Percentiles rank a stretch among this genome's conserved stretches.
These are phyloP conservation scores for Zaprionus inermis DNA, from an alignment of 1,140 invertebrate species.

Conservation along the genomic window DNA sequence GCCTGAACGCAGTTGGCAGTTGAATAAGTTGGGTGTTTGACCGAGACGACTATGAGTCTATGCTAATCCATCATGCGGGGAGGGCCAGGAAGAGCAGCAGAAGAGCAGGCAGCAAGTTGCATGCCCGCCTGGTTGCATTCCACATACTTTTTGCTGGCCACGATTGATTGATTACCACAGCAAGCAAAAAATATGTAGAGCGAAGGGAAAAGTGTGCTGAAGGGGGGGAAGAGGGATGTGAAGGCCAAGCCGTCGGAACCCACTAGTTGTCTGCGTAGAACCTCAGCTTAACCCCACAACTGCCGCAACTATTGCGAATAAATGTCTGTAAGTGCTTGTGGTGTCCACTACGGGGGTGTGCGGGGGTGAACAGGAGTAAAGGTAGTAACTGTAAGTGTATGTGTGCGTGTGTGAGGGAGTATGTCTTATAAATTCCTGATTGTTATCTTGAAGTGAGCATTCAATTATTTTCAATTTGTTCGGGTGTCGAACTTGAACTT, in stretches of 20 bases:
- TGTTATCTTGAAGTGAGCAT: slow-evolving; percentile 5
- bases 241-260: not conserved
- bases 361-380: too few relatives aligned
- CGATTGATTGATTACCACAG: slow-evolving; percentile 5
- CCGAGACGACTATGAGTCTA: not conserved
- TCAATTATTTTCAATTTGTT: slow-evolving; percentile 5
- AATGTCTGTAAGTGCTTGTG: slow-evolving; percentile 1
- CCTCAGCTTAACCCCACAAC: slow-evolving; percentile 1
- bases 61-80: not conserved
- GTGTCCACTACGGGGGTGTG: not conserved
- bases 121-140: not conserved
- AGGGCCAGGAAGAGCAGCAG: not conserved
- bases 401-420: not conserved
- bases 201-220: not conserved
- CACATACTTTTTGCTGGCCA: not conserved
- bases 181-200: not conserved
- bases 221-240: not conserved
- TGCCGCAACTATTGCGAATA: not conserved
- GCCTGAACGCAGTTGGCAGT: not conserved
- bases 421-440: slow-evolving; percentile 5
- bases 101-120: not conserved
- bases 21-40: not conserved
- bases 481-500: slow-evolving; percentile 4
- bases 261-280: not conserved
- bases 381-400: not conserved